A percentile compares a stretch with the other conserved stretches of the same genome.
Evolutionary conservation across 1,140 invertebrate genomes (phyloP).

Genomic region (Charaxes varanes): DNA sequence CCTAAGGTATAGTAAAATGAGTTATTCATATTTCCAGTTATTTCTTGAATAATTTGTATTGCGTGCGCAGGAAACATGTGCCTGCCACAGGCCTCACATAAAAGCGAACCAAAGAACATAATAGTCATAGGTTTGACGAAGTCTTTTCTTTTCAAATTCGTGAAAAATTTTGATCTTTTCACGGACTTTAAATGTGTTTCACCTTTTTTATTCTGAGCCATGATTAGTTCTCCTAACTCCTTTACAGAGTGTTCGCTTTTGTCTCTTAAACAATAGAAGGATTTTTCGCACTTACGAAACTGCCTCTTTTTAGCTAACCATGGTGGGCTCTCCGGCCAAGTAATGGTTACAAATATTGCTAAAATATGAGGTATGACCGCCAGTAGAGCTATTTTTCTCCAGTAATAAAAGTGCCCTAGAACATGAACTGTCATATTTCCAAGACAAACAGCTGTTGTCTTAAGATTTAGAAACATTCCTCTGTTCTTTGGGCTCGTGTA

Average conservation of each 20-base stretch:
- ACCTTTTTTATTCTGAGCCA: conserved; percentile 33
- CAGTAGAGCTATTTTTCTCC: conserved; percentile 43
- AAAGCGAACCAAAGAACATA: conserved; percentile 25
- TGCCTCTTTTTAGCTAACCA: conserved; percentile 41
- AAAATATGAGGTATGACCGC: conserved; percentile 27
- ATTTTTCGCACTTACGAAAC: conserved; percentile 34
- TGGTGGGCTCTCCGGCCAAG: conserved; percentile 54
- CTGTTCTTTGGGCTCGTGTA: conserved; percentile 45
- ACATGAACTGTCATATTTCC: conserved; percentile 50
- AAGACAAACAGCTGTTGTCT: conserved; percentile 43
- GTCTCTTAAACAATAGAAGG: conserved; percentile 48
- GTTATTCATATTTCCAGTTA: conserved; percentile 33
- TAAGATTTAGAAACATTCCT: conserved; percentile 54
- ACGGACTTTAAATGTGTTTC: background rate
- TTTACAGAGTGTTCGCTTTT: conserved; percentile 21
- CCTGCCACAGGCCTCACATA: conserved; percentile 46
- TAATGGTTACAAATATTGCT: conserved; percentile 31
- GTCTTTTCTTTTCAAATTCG: conserved; percentile 40
- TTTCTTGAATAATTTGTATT: conserved; percentile 38
- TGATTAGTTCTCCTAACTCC: conserved; percentile 39
- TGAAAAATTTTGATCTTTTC: conserved; percentile 28
- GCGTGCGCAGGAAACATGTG: conserved; percentile 56
- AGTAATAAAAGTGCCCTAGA: conserved; percentile 32
- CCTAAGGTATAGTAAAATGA: conserved; percentile 45
- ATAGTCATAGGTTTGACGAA: conserved; percentile 46